Evolutionary conservation across 2,797 vertebrate species (phyloP).

Genomic region (Falco columbarius): DNA sequence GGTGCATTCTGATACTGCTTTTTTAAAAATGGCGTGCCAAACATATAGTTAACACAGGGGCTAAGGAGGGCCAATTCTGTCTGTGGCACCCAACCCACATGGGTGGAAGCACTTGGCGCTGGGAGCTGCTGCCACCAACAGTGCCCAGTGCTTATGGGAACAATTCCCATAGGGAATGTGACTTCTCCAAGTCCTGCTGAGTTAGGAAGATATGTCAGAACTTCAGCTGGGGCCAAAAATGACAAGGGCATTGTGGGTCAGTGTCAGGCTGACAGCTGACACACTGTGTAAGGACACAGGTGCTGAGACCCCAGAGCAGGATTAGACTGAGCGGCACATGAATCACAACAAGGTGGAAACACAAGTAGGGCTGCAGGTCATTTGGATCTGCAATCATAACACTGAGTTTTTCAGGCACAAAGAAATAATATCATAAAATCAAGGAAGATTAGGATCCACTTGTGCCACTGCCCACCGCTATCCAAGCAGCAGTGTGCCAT

Average conservation of each 20-base stretch:
- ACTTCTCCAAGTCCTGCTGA: not conserved
- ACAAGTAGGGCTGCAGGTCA: not conserved
- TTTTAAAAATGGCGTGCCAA: not conserved
- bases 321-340: not conserved
- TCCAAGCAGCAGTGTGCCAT: not conserved
- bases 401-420: not conserved
- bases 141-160: not conserved
- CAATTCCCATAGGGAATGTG: fast-evolving
- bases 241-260: not conserved
- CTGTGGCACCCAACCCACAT: fast-evolving
- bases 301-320: not conserved
- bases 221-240: not conserved
- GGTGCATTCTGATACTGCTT: not conserved
- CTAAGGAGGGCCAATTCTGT: not conserved
- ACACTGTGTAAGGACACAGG: not conserved
- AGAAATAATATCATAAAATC: not conserved
- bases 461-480: not conserved
- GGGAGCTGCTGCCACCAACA: fast-evolving
- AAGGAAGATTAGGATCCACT: not conserved
- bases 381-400: not conserved
- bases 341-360: not conserved
- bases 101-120: not conserved
- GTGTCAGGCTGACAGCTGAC: not conserved
- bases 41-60: fast-evolving
- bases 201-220: not conserved